A percentile compares a stretch with the other conserved stretches of the same genome.
These are phyloP conservation scores for Mus spicilegus DNA, from an alignment of 2,113 vertebrate genomes.

Conservation along the genomic window DNA sequence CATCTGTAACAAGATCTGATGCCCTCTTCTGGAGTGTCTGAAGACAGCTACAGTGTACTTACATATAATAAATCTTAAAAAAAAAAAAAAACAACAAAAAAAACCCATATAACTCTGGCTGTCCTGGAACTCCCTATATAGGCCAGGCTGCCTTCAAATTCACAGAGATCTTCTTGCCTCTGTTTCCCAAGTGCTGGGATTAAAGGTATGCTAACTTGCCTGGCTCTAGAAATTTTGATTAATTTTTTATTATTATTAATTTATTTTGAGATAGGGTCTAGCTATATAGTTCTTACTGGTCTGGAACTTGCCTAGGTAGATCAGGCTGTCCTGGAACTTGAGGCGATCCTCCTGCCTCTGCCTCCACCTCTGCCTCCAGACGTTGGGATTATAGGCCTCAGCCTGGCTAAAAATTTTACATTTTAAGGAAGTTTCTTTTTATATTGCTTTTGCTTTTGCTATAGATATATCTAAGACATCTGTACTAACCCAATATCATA, in stretches of 20 bases:
- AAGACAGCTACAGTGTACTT: too few relatives aligned
- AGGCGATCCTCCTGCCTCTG: not conserved
- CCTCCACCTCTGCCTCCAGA: not conserved
- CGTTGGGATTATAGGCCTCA: not conserved
- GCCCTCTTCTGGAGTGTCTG: too few relatives aligned
- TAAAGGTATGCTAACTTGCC: not conserved
- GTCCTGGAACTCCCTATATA: not conserved
- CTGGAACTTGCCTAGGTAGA: not conserved
- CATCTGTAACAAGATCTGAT: too few relatives aligned
- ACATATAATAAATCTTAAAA: too few relatives aligned
- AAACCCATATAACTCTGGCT: not conserved
- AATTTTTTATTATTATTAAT: not conserved
- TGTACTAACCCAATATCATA: not conserved
- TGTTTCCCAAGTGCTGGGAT: not conserved
- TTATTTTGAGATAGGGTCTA: not conserved
- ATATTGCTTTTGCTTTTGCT: not conserved
- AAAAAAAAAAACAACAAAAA: too few relatives aligned
- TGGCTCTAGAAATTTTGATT: not conserved
- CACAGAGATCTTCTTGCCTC: not conserved
- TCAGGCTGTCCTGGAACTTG: not conserved
- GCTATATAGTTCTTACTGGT: not conserved
- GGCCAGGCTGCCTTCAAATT: not conserved
- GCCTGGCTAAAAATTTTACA: not conserved
- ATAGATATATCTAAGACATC: not conserved
- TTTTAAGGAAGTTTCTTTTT: slow-evolving; percentile 43